Evolutionary conservation across 2,113 vertebrate genomes (phyloP), one percentile per base, ranked within the genome.

Genomic region (Takifugu bimaculatus): DNA sequence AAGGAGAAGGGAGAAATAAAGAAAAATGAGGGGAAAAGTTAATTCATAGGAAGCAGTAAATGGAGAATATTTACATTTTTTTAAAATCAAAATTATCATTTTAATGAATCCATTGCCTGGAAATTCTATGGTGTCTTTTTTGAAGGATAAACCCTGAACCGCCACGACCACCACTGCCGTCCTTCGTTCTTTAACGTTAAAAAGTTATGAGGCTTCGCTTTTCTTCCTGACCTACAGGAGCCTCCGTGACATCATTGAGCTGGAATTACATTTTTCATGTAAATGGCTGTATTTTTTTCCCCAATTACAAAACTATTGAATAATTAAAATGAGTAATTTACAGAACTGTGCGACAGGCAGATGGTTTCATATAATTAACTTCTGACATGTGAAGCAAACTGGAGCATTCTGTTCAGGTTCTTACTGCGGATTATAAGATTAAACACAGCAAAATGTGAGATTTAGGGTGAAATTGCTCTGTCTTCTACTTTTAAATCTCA

Each of bases 11-110:
- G 71, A 72, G 60, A 82, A 69, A 73, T 56, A 81, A 61, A 75
- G 63, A 88, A 20, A 86, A 72, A 72, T 74, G 70, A 74, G 59
- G 60, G 60, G 81, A 85, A 85, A 84, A 85, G 76, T 84, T 88
- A 87, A 92, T 92, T 92, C 92, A 90, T 82, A 79, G 67, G 77
- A 87, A 86, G 74, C 60, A 60, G 68, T 88, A 84, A 76, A 78
- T 44, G 57, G 65, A 82, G 66, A 84, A 76, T 74, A 81, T 89
- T 91, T 89, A 68, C 20, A 87, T 83, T 89, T 88, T 88, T 81
- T 88, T 77, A 90, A 91, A 91, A 92, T 91, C 89, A 86, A 79
- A 89, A 88, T 88, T 72, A 81, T 88, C 45, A 82, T 88, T 88
- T 90, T 88, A 88, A 89, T 91, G 81, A 90, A 87, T 87, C 71